These are phyloP conservation scores for Rhinogobius similis DNA, from an alignment of 2,113 vertebrate genomes.

Conservation along the genomic window DNA sequence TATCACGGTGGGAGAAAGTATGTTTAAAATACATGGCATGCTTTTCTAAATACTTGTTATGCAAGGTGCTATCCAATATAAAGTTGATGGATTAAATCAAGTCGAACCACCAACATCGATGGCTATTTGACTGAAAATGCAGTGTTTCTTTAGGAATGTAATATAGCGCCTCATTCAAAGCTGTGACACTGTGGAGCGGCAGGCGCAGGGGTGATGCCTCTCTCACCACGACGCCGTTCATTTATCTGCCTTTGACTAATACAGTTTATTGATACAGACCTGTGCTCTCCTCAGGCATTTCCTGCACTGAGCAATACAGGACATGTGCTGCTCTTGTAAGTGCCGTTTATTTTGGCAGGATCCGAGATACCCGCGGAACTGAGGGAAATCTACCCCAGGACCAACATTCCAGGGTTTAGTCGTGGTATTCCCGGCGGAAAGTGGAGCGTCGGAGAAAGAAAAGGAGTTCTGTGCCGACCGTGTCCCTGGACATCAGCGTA, in stretches of 20 bases:
- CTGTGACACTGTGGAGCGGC: slow-evolving; percentile 10
- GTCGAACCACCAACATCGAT: slow-evolving; percentile 14
- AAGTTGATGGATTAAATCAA: slow-evolving; percentile 18
- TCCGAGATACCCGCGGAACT: slow-evolving; percentile 44
- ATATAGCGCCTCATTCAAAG: slow-evolving; percentile 22
- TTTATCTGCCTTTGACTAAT: slow-evolving; percentile 60
- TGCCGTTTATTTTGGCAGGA: slow-evolving; percentile 76
- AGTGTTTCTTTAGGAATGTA: slow-evolving; percentile 36
- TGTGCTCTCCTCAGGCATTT: slow-evolving; percentile 75
- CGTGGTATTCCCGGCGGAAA: slow-evolving; percentile 70
- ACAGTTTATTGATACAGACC: slow-evolving; percentile 72
- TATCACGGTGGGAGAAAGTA: slow-evolving; percentile 5
- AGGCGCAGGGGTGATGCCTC: slow-evolving; percentile 31
- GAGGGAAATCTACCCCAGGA: slow-evolving; percentile 41
- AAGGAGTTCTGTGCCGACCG: slow-evolving; percentile 53
- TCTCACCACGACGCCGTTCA: slow-evolving; percentile 55
- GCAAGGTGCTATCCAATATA: slow-evolving; percentile 11
- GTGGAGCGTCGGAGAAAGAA: slow-evolving; percentile 48
- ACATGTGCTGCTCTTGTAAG: slow-evolving; percentile 74
- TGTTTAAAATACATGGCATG: slow-evolving; percentile 23
- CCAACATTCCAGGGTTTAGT: slow-evolving; percentile 74
- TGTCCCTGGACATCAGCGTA: slow-evolving; percentile 55
- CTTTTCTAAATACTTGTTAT: slow-evolving; percentile 21
- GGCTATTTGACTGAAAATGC: slow-evolving; percentile 13
- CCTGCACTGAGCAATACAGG: slow-evolving; percentile 68